These are phyloP conservation scores for Drosophila willistoni DNA, from an alignment of 1,140 invertebrate genomes.

Conservation along the genomic window DNA sequence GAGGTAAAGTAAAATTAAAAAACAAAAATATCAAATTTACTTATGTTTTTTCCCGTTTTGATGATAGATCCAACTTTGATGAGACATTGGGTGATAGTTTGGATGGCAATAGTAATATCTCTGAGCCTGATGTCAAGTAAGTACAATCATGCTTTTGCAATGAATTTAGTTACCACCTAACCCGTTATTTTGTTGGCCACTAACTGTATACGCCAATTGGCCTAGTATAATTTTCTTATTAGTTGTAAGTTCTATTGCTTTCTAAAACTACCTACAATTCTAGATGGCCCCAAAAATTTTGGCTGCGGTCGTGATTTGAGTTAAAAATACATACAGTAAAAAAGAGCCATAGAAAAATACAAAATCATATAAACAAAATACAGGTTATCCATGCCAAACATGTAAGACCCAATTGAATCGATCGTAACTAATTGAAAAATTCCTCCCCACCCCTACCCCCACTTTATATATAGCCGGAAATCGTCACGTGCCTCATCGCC, in stretches of 20 bases:
- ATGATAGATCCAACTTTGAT: constrained; percentile 61
- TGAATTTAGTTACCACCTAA: constrained; percentile 23
- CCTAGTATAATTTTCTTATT: constrained; percentile 32
- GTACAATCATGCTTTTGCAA: constrained; percentile 14
- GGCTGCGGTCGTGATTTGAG: constrained; percentile 64
- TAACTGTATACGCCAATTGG: constrained; percentile 54
- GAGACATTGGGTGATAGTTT: constrained; percentile 67
- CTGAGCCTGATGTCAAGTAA: constrained; percentile 63
- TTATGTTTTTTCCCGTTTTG: background rate
- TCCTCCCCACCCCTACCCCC: background rate
- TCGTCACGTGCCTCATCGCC: constrained; percentile 46
- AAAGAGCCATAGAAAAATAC: constrained; percentile 40
- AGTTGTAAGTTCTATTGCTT: constrained; percentile 42
- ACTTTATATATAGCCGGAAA: constrained; percentile 38
- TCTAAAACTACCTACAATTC: constrained; percentile 68
- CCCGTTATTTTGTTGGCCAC: constrained; percentile 47
- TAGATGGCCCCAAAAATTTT: constrained; percentile 52
- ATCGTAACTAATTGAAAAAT: constrained; percentile 28
- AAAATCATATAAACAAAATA: constrained; percentile 42
- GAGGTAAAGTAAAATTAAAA: constrained; percentile 36
- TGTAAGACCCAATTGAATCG: background rate
- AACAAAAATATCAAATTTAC: background rate
- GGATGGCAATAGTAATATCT: constrained; percentile 66
- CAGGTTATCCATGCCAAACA: constrained; percentile 61
- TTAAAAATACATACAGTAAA: constrained; percentile 37